phyloP scores from a whole-genome alignment of 1,140 invertebrate genomes.

The Scaptomyza hsui region DNA sequence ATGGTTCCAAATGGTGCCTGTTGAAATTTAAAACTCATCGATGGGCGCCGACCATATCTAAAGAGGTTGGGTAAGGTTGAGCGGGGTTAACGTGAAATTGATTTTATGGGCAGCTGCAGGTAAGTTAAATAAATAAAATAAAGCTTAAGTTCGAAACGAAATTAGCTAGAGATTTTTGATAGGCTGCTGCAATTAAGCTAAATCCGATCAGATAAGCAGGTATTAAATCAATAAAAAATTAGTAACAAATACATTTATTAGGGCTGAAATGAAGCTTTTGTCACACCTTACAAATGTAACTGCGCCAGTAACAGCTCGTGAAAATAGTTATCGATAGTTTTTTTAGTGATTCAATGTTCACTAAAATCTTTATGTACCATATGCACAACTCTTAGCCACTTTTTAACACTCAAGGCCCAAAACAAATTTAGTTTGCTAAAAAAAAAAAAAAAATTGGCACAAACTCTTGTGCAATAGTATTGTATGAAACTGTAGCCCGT shows the following conservation, averaged over 20 bases:
- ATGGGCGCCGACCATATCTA: slow-evolving; percentile 3
- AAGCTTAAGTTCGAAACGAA: not conserved
- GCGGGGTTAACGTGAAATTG: slow-evolving; percentile 2
- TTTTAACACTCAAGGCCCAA: not conserved
- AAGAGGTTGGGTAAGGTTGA: not conserved
- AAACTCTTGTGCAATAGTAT: not conserved
- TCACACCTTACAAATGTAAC: too few relatives aligned
- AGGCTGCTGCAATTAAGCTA: not conserved
- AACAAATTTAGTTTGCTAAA: not conserved
- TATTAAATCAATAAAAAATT: too few relatives aligned
- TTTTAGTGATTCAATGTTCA: too few relatives aligned
- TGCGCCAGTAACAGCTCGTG: too few relatives aligned
- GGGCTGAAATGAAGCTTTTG: too few relatives aligned
- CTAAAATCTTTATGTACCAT: too few relatives aligned
- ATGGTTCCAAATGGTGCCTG: not conserved
- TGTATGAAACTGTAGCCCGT: not conserved
- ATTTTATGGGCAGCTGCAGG: not conserved
- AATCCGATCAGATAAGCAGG: too few relatives aligned
- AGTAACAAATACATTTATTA: slow-evolving; percentile 1
- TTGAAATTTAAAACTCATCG: slow-evolving; percentile 20
- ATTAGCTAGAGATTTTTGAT: not conserved
- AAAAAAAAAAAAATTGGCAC: too few relatives aligned
- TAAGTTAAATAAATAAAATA: too few relatives aligned
- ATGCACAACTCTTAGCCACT: not conserved
- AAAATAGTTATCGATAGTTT: too few relatives aligned